Evolutionary conservation across 2,113 vertebrate species (phyloP).

Genomic region (Isichthys henryi): DNA sequence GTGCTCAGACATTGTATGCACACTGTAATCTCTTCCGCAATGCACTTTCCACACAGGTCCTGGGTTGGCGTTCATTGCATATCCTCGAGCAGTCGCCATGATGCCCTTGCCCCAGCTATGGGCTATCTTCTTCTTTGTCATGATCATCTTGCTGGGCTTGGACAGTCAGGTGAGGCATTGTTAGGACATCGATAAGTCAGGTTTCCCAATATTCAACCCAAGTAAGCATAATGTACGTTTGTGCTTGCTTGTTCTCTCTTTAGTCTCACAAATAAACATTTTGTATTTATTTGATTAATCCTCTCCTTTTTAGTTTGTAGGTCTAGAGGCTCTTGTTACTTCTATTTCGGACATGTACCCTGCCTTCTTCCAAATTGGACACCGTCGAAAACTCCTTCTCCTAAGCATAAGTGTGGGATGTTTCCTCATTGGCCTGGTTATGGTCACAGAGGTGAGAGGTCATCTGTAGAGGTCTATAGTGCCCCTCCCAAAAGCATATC

Average conservation of each 20-base stretch:
- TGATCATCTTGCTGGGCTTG: conserved; percentile 66
- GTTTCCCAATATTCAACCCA: not conserved
- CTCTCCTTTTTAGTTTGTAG: conserved; percentile 59
- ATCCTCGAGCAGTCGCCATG: conserved; percentile 66
- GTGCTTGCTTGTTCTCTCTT: not conserved
- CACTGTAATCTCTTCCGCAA: not conserved
- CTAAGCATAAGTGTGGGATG: conserved; percentile 47
- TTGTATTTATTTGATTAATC: not conserved
- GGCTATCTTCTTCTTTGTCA: conserved; percentile 64
- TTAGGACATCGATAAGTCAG: not conserved
- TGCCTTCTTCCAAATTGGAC: conserved; percentile 54
- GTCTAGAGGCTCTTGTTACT: conserved; percentile 60
- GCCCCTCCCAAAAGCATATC: not conserved
- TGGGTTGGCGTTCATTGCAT: conserved; percentile 66
- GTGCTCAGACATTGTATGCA: not conserved
- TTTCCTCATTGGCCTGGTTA: conserved; percentile 59
- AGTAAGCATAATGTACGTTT: not conserved
- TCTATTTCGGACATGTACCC: conserved; percentile 59
- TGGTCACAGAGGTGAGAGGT: conserved; percentile 64
- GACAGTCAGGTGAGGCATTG: conserved; percentile 57
- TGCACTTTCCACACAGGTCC: conserved; percentile 48
- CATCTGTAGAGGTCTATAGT: not conserved
- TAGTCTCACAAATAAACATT: not conserved
- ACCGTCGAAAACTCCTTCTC: conserved; percentile 62
- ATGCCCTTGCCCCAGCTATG: conserved; percentile 69